Percentiles rank a stretch among this genome's conserved stretches.
These are phyloP conservation scores for Gnatocerus cornutus DNA, from an alignment of 2,888 invertebrate species.

Conservation along the genomic window DNA sequence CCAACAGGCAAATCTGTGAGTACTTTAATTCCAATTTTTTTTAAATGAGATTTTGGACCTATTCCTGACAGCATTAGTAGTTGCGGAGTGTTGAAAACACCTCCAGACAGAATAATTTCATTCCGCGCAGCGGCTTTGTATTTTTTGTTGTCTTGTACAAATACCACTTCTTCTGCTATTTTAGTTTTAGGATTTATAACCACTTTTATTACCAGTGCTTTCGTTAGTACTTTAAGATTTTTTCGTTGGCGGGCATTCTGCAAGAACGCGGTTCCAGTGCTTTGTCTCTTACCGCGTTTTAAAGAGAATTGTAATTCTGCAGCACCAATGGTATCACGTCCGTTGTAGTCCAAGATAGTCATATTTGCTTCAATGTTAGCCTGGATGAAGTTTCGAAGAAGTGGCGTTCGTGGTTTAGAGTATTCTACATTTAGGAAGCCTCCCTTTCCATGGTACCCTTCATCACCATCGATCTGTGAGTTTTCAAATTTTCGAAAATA, in stretches of 20 bases:
- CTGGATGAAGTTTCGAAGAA: conserved; percentile 38
- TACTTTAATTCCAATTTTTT: conserved; percentile 53
- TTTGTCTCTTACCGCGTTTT: conserved; percentile 75
- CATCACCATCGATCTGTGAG: conserved; percentile 45
- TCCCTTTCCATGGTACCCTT: conserved; percentile 46
- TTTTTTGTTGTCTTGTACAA: conserved; percentile 70
- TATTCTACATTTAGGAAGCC: conserved; percentile 51
- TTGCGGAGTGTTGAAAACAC: conserved; percentile 78
- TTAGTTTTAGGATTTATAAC: conserved; percentile 72
- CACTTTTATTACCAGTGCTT: conserved; percentile 74
- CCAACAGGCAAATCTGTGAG: conserved; percentile 60
- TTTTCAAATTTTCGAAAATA: conserved; percentile 55
- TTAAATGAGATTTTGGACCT: conserved; percentile 57
- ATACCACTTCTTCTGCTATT: conserved; percentile 74
- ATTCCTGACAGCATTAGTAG: conserved; percentile 62
- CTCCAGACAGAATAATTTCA: conserved; percentile 84
- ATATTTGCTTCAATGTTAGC: conserved; percentile 44
- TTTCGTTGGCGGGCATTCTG: conserved; percentile 71
- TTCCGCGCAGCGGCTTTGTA: conserved; percentile 74
- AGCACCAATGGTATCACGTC: conserved; percentile 72
- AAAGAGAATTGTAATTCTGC: conserved; percentile 77
- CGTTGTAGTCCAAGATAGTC: conserved; percentile 50
- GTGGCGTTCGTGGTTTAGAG: conserved; percentile 30
- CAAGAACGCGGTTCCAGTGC: conserved; percentile 77
- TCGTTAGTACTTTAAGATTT: conserved; percentile 76